Conservation (phyloP, 2,797 vertebrate genomes). For the Dromococcyx pavoninus region DNA sequence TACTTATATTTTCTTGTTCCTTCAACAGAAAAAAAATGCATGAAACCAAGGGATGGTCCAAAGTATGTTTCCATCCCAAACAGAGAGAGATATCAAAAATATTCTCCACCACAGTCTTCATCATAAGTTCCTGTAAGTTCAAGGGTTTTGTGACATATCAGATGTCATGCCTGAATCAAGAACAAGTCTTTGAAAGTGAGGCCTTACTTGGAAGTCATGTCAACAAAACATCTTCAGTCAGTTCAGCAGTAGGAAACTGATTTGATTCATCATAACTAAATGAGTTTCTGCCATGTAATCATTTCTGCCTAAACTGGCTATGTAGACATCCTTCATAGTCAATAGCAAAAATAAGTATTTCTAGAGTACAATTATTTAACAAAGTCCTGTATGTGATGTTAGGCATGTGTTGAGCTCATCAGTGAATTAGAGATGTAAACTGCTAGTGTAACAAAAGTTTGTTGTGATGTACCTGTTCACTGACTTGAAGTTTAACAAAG, state of each 20-base stretch:
- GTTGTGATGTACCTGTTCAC: neutral
- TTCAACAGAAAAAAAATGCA: neutral
- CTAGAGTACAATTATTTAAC: neutral
- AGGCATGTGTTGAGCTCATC: neutral
- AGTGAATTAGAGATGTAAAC: neutral
- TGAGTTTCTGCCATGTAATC: neutral
- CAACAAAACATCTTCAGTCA: neutral
- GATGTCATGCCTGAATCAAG: neutral
- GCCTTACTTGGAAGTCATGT: neutral
- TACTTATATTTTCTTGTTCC: neutral
- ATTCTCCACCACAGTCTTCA: neutral
- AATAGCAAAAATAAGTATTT: neutral
- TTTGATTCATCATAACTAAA: neutral
- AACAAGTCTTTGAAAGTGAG: neutral
- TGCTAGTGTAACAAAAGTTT: neutral
- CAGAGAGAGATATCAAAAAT: neutral
- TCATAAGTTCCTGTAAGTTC: neutral
- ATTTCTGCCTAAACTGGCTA: neutral
- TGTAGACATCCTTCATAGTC: neutral
- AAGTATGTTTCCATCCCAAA: neutral
- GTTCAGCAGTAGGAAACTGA: neutral
- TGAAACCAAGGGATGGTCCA: neutral
- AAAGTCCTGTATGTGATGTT: neutral
- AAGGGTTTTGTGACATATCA: neutral
- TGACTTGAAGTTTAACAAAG: neutral